These are phyloP conservation scores for Progne subis DNA, from an alignment of 2,113 vertebrate species.

Conservation along the genomic window DNA sequence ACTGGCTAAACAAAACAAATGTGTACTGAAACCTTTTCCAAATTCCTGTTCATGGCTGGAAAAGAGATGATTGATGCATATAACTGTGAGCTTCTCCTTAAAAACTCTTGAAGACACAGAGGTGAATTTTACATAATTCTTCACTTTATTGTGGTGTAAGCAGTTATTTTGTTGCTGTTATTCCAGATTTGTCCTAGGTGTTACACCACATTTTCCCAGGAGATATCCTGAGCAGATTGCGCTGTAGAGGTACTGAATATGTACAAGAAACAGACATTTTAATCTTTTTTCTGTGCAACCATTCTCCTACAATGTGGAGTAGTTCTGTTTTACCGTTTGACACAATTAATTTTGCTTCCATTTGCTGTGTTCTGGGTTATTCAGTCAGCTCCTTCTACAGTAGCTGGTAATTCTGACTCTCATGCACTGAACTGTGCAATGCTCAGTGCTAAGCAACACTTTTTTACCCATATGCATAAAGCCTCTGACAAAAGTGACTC, in stretches of 20 bases:
- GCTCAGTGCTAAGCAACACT: neutral
- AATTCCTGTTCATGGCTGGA: neutral
- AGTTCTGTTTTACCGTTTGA: neutral
- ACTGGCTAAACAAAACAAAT: neutral
- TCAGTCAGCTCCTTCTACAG: neutral
- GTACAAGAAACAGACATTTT: neutral
- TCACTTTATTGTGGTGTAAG: neutral
- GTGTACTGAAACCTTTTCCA: neutral
- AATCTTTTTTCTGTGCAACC: neutral
- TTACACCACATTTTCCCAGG: neutral
- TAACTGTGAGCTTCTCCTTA: neutral
- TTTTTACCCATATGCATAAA: neutral
- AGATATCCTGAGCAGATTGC: neutral
- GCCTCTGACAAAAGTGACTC: neutral
- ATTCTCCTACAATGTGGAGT: neutral
- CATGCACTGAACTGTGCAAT: neutral
- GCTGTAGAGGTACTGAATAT: neutral
- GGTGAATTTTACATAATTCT: neutral
- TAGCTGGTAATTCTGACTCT: neutral
- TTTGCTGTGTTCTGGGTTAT: neutral
- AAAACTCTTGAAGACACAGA: neutral
- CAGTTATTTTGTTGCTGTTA: neutral
- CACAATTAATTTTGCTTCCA: neutral
- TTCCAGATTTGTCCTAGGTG: neutral
- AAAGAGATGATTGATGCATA: neutral